Base-by-base conservation (phyloP, 1,140 invertebrate species). In the Saxidomus purpurata region DNA sequence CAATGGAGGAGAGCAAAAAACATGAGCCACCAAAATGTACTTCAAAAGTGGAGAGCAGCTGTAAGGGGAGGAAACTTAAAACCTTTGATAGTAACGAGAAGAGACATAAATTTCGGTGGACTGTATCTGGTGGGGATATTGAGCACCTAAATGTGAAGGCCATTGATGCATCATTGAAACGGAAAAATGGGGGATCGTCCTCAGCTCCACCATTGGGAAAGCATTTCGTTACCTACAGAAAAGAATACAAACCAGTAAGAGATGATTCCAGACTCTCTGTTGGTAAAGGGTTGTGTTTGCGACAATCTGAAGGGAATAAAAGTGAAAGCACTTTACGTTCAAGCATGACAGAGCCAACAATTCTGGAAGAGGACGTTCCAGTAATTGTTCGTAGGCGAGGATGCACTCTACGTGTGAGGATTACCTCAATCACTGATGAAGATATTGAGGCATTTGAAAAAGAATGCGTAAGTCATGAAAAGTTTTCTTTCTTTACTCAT, bases 301-400 rank as follows among this genome's bases (percentile, higher is more conserved):
- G 31, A 22, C 15, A 52, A 55, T 17, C 28, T 17, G 76, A 79
- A 36, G 47, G 28, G 15, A 79, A 31, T 79, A 79, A 79, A 55
- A 49, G 19, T 52, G 76, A 79, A 9, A 25, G 25, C 19, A 8
- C 49, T 79, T 31, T 55, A 31, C 76, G 76, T 34, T 34, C n/a
- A 43, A 69, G 80, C 67, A 79, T 79, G 87, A 77, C 71, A 19
- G 94, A 95, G 90, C 94, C 94, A 9, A 95, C 95, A 36, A 94
- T 95, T 28, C 95, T 94, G 85, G 95, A 96, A 83, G 96, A 96
- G 88, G 94, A 95, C 22, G 93, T 96, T 0, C 96, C 96, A 0
- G 96, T 96, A 19, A 96, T 96, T 77, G 94, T 96, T 13, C 82
- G 96, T 31, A 89, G 96, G n/a, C 88, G 96, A n/a, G 96, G 96